phyloP scores from a whole-genome alignment of 2,113 vertebrate species.

The Stigmatopora argus region DNA sequence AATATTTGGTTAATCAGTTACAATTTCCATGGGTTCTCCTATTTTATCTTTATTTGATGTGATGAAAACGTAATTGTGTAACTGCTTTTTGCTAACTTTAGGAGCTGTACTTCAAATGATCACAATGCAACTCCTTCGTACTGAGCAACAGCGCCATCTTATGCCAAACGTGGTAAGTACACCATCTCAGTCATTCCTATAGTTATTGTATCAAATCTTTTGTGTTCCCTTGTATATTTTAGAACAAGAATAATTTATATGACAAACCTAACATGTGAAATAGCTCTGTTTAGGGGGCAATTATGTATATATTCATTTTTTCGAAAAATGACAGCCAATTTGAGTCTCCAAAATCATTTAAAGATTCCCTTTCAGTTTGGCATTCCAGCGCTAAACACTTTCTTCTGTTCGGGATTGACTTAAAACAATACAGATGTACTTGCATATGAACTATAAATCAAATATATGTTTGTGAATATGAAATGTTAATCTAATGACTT shows the following conservation, averaged over 20 bases:
- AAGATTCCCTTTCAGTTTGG: neutral
- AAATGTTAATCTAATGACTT: neutral
- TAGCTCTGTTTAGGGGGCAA: neutral
- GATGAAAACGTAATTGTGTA: too few relatives aligned
- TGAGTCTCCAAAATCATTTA: neutral
- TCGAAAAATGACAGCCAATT: neutral
- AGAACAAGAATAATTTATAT: neutral
- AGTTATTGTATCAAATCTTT: neutral
- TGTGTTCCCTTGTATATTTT: too few relatives aligned
- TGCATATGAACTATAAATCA: neutral
- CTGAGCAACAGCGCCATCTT: conserved; percentile 1
- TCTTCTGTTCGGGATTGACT: neutral
- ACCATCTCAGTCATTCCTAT: neutral
- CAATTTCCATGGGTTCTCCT: too few relatives aligned
- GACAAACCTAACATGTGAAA: neutral
- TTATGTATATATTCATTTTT: neutral
- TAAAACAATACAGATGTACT: neutral
- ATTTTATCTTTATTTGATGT: too few relatives aligned
- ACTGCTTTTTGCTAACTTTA: neutral
- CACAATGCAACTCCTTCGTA: neutral
- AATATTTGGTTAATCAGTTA: too few relatives aligned
- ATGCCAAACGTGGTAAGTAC: neutral
- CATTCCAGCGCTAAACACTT: neutral
- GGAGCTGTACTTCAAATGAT: neutral
- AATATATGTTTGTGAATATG: neutral